Conservation (phyloP, 1,140 invertebrate genomes). For the Zaprionus capensis region DNA sequence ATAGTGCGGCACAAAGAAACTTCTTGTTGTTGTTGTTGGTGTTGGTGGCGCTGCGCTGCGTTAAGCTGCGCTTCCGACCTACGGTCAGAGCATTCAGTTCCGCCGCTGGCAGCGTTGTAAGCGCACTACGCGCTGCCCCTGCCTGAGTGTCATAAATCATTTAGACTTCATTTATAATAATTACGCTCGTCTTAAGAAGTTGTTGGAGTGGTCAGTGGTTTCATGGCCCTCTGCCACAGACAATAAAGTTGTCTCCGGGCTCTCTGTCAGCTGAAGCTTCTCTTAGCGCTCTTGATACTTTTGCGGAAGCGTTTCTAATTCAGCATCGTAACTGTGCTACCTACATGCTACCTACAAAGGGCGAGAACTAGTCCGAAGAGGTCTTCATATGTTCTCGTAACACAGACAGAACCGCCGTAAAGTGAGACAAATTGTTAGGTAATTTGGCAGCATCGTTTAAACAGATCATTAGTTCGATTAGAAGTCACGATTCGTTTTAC, state of each 20-base stretch:
- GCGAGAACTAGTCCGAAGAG: conserved; percentile 18
- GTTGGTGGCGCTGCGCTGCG: conserved; percentile 13
- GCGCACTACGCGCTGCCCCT: conserved; percentile 40
- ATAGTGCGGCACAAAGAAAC: conserved; percentile 44
- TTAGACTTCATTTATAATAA: conserved; percentile 81
- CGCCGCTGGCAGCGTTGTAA: conserved; percentile 67
- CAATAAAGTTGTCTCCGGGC: conserved; percentile 66
- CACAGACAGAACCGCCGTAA: background rate
- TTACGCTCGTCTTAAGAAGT: conserved; percentile 70
- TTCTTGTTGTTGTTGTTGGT: conserved; percentile 48
- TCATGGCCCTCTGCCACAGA: conserved; percentile 58
- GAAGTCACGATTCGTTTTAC: conserved; percentile 37
- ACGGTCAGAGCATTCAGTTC: conserved; percentile 47
- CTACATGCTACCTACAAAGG: conserved; percentile 15
- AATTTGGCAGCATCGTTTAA: conserved; percentile 47
- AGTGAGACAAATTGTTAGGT: conserved; percentile 37
- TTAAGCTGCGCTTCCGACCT: conserved; percentile 32
- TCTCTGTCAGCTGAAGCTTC: conserved; percentile 2
- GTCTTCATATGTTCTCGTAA: background rate
- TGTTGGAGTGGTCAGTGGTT: conserved; percentile 49
- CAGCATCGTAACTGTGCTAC: background rate
- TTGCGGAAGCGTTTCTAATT: conserved; percentile 62
- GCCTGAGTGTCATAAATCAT: conserved; percentile 74
- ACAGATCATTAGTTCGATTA: conserved; percentile 65
- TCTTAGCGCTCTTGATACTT: conserved; percentile 42